Evolutionary conservation across 2,888 invertebrate genomes (phyloP), one percentile per base, ranked within the genome.

Genomic region (Drosophila differens): DNA sequence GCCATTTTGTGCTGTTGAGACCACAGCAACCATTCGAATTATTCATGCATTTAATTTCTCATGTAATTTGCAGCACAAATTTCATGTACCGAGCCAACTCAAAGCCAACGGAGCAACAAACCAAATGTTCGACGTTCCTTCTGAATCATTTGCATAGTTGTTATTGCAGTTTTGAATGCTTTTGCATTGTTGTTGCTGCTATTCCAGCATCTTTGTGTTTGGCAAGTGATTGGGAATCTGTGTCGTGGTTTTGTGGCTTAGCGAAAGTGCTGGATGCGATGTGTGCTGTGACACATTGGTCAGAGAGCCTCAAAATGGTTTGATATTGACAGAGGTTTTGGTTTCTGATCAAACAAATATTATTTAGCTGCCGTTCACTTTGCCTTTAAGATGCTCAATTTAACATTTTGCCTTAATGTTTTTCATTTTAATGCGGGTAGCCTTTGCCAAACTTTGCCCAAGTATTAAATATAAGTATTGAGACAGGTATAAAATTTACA

Each of bases 21-120:
- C 90, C 90, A 87, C 86, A 89, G 91, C 78, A 90, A 90, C 87
- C 91, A 89, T 90, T 81, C 74, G 87, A 87, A 90, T 87, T 87
- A 87, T 87, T 90, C 87, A 87, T 87, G 87, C 87, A 86, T 89
- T 87, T 89, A 89, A 90, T 87, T 89, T 89, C 84, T 87, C 89
- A 81, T 85, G 89, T 85, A 85, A 85, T 85, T 90, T 85, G 83
- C 74, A 90, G 88, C 88, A 87, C 75, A 75, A 90, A 76, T 90
- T 82, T 90, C 74, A 76, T 82, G 88, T 76, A 68, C 74, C 74
- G 75, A 84, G 82, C 35, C 51, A 61, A 61, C 68, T 72, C 63
- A 63, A 73, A 81, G 69, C 69, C 76, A 80, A 83, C 73, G 71
- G 81, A 81, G 83, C 83, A 74, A 74, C 78, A 73, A 85, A 84